A percentile compares a stretch with the other conserved stretches of the same genome.
Evolutionary conservation across 2,888 invertebrate species (phyloP).

Genomic region (Blomia tropicalis): DNA sequence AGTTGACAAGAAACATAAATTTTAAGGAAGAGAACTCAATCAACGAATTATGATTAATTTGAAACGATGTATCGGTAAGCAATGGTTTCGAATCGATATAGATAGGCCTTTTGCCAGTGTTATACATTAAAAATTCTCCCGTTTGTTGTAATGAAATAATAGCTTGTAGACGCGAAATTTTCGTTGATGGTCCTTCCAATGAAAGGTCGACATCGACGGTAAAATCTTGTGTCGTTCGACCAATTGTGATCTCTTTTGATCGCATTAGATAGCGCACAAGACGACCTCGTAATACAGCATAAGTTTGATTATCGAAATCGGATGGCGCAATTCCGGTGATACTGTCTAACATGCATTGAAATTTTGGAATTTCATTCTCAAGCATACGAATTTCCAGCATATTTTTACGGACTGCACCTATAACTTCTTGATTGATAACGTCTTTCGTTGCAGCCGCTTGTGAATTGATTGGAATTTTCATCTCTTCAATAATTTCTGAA

Average conservation of each 20-base stretch:
- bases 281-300: constrained; percentile 74
- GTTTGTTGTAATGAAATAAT: constrained; percentile 73
- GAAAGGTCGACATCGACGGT: constrained; percentile 81
- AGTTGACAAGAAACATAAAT: constrained; percentile 82
- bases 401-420: constrained; percentile 39
- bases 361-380: constrained; percentile 72
- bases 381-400: constrained; percentile 70
- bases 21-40: constrained; percentile 83
- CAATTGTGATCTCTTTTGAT: constrained; percentile 83
- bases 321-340: constrained; percentile 58
- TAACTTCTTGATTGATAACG: constrained; percentile 33
- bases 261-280: constrained; percentile 85
- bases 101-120: constrained; percentile 83
- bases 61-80: constrained; percentile 63
- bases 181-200: constrained; percentile 82
- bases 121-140: constrained; percentile 84
- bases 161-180: constrained; percentile 79
- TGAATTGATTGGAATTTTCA: constrained; percentile 29
- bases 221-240: constrained; percentile 70
- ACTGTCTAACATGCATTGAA: constrained; percentile 82
- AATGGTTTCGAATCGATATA: constrained; percentile 85
- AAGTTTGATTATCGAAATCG: constrained; percentile 80
- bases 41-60: constrained; percentile 78
- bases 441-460: constrained; percentile 14
- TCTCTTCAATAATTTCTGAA: constrained; percentile 51